Evolutionary conservation across 1,140 invertebrate genomes (phyloP).

Genomic region (Ectropis grisescens): DNA sequence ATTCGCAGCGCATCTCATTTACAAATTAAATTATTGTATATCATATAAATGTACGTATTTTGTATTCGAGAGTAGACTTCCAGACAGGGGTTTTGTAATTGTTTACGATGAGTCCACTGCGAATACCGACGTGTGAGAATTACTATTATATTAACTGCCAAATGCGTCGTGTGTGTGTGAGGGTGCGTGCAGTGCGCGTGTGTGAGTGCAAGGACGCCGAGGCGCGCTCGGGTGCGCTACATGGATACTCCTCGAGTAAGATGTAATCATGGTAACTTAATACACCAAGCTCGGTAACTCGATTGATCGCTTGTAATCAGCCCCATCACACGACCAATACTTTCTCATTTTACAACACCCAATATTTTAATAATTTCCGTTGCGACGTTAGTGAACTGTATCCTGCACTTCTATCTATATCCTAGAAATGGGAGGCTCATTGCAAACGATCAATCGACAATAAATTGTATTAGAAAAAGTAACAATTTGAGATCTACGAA

Average conservation of each 20-base stretch:
- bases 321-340: slow-evolving; percentile 24
- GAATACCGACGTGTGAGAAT: slow-evolving; percentile 48
- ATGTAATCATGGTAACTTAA: slow-evolving; percentile 56
- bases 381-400: slow-evolving; percentile 5
- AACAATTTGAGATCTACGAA: slow-evolving; percentile 48
- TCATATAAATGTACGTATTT: slow-evolving; percentile 3
- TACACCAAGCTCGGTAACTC: slow-evolving; percentile 56
- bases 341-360: slow-evolving; percentile 16
- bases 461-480: slow-evolving; percentile 32
- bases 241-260: slow-evolving; percentile 42
- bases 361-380: slow-evolving; percentile 14
- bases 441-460: slow-evolving; percentile 35
- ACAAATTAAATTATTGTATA: slow-evolving; percentile 10
- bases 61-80: no score
- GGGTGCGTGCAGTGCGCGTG: slow-evolving; percentile 3
- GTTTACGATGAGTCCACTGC: slow-evolving; percentile 29
- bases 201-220: slow-evolving; percentile 2
- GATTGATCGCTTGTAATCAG: slow-evolving; percentile 39
- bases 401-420: slow-evolving; percentile 24
- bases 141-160: slow-evolving; percentile 62
- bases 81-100: slow-evolving; percentile 19
- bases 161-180: slow-evolving; percentile 37
- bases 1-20: slow-evolving; percentile 38
- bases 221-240: slow-evolving; percentile 23
- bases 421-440: slow-evolving; percentile 30